phyloP scores from a whole-genome alignment of 2,888 invertebrate genomes.

The Limenitis camilla region DNA sequence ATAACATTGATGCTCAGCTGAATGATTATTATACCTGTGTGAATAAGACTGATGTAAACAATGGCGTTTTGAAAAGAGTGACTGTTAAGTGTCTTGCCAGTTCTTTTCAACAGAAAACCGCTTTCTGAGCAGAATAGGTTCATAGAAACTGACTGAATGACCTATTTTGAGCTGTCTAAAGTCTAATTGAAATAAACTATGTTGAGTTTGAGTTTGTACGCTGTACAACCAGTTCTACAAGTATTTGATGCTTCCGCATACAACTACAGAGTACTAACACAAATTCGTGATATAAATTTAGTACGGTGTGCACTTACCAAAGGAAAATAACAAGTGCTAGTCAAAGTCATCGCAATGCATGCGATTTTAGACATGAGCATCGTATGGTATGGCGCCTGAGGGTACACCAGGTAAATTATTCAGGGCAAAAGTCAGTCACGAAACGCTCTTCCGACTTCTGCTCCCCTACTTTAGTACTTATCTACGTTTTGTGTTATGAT shows the following conservation, averaged over 20 bases:
- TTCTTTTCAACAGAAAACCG: no score
- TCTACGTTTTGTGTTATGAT: conserved; percentile 1
- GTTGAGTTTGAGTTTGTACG: no score
- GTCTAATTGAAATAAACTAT: no score
- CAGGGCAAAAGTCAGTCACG: conserved; percentile 72
- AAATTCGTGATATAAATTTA: conserved; percentile 27
- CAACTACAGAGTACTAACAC: conserved; percentile 1
- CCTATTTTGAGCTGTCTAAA: no score
- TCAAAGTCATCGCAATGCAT: conserved; percentile 28
- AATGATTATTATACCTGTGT: no score
- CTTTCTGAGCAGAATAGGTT: no score
- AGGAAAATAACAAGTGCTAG: conserved; percentile 28
- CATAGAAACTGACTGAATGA: no score
- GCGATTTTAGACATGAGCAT: conserved; percentile 45
- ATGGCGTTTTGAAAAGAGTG: no score
- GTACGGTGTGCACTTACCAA: conserved; percentile 25
- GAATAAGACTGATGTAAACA: no score
- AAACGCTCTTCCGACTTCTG: conserved; percentile 43
- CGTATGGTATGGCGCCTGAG: conserved; percentile 46
- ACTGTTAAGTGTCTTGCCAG: no score
- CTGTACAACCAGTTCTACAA: background rate
- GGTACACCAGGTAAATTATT: conserved; percentile 59
- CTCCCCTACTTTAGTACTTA: conserved; percentile 32
- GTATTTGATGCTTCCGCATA: background rate
- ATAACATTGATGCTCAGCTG: no score